Evolutionary conservation across 1,140 invertebrate genomes (phyloP).

Genomic region (Tetragnatha versicolor): DNA sequence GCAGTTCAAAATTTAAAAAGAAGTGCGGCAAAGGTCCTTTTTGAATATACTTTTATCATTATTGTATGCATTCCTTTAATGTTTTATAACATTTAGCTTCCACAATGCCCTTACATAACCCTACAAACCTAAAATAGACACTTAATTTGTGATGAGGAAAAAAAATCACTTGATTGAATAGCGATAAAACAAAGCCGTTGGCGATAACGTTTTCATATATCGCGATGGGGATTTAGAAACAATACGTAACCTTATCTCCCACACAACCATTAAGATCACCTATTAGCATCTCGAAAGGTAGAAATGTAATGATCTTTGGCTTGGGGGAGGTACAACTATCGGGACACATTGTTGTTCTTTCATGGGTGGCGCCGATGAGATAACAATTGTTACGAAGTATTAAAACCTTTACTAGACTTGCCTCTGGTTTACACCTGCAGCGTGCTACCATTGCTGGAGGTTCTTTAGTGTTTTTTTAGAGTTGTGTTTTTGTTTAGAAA

Average conservation of each 20-base stretch:
- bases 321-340: slow-evolving; percentile 30
- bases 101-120: too few relatives aligned
- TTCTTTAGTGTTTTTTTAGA: neutral
- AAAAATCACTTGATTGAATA: too few relatives aligned
- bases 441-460: slow-evolving; percentile 2
- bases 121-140: too few relatives aligned
- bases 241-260: slow-evolving; percentile 10
- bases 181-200: too few relatives aligned
- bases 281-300: slow-evolving; percentile 21
- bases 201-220: too few relatives aligned
- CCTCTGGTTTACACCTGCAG: slow-evolving; percentile 9
- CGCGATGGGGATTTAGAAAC: slow-evolving; percentile 12
- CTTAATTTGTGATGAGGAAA: too few relatives aligned
- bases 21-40: too few relatives aligned
- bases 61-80: too few relatives aligned
- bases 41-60: too few relatives aligned
- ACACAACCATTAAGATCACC: neutral
- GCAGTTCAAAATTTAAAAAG: too few relatives aligned
- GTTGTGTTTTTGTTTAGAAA: neutral
- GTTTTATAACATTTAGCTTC: too few relatives aligned
- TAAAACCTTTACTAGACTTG: slow-evolving; percentile 3
- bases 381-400: neutral
- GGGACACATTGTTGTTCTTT: slow-evolving; percentile 10
- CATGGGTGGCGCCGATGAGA: neutral
- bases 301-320: slow-evolving; percentile 41